Percentiles rank a stretch among this genome's conserved stretches.
Evolutionary conservation across 2,888 invertebrate genomes (phyloP).

Genomic region (Heteromurus nitidus): DNA sequence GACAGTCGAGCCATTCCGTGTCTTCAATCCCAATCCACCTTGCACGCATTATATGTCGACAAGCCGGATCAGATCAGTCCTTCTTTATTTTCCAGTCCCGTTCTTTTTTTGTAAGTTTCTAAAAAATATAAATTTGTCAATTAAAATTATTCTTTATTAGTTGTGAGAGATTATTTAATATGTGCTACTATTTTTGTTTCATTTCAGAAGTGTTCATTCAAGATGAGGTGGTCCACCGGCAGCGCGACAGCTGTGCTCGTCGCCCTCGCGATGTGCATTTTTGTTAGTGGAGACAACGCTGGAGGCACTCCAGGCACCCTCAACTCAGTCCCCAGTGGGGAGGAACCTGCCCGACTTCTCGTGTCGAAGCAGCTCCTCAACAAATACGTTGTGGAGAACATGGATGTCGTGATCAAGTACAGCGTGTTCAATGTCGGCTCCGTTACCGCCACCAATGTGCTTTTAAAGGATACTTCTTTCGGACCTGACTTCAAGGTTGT

Average conservation of each 20-base stretch:
- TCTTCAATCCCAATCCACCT: neutral
- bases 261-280: slow-evolving; percentile 44
- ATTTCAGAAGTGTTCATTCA: neutral
- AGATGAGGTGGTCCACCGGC: slow-evolving; percentile 54
- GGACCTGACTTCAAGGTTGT: slow-evolving; percentile 93
- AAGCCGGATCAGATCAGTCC: neutral
- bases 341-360: slow-evolving; percentile 83
- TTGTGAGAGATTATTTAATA: neutral
- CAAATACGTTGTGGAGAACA: slow-evolving; percentile 95
- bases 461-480: slow-evolving; percentile 92
- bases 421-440: slow-evolving; percentile 95
- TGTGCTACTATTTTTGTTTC: neutral
- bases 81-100: neutral
- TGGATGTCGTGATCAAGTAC: slow-evolving; percentile 96
- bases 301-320: slow-evolving; percentile 49
- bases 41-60: neutral
- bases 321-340: slow-evolving; percentile 73
- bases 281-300: slow-evolving; percentile 48
- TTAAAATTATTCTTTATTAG: neutral
- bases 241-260: slow-evolving; percentile 63
- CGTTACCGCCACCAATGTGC: slow-evolving; percentile 91
- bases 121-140: neutral
- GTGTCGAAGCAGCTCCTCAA: slow-evolving; percentile 96
- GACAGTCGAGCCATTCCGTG: neutral
- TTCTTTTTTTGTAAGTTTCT: neutral